Percentiles rank a stretch among this genome's conserved stretches.
Conservation (phyloP, 2,797 vertebrate genomes). For the Acipenser ruthenus region DNA sequence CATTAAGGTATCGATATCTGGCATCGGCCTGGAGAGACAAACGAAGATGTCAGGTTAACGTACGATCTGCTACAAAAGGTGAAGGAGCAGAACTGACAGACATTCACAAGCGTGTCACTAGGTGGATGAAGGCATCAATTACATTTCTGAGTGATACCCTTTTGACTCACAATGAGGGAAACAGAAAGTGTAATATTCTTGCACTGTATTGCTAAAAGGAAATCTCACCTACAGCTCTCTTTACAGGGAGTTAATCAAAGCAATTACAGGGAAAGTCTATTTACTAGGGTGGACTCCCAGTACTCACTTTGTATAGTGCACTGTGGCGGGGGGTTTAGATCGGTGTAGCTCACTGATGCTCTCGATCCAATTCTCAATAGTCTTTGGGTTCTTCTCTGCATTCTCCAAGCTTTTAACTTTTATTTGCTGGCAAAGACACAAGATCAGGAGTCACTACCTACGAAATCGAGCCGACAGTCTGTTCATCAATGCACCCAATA, state of each 20-base stretch:
- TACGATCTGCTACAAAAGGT: no score
- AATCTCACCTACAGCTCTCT: no score
- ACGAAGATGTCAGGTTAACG: neutral
- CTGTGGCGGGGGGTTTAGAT: constrained; percentile 80
- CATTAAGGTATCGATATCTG: constrained; percentile 85
- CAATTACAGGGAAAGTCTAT: no score
- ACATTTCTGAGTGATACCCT: no score
- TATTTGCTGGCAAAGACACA: constrained; percentile 59
- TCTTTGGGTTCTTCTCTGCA: constrained; percentile 75
- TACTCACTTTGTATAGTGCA: constrained; percentile 73
- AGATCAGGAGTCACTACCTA: constrained; percentile 5
- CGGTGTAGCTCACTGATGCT: constrained; percentile 83
- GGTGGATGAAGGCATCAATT: no score
- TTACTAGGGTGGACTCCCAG: constrained; percentile 3
- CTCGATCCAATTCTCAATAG: constrained; percentile 85
- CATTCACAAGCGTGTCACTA: no score
- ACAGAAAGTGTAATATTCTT: no score
- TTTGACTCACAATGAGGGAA: no score
- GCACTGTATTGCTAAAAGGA: no score
- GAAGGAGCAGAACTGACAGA: no score
- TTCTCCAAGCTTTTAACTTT: constrained; percentile 84
- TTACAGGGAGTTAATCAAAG: no score
- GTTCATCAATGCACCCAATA: neutral
- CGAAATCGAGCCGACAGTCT: no score
- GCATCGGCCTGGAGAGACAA: constrained; percentile 66